These are phyloP conservation scores for Cochlearius cochlearius DNA, from an alignment of 2,113 vertebrate species.

Conservation along the genomic window DNA sequence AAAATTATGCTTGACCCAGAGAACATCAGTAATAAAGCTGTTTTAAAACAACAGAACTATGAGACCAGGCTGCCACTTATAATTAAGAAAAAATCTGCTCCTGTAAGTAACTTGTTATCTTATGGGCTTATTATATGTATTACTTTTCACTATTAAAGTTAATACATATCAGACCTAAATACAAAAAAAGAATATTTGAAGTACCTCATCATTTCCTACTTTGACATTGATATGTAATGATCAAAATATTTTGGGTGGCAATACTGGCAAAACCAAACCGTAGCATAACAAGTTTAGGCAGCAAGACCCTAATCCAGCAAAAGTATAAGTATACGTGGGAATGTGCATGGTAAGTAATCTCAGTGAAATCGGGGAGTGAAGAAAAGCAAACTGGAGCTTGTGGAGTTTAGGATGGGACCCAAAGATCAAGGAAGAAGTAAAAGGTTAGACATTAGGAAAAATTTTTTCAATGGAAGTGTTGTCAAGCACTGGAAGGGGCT, in stretches of 20 bases:
- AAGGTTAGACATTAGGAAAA: not conserved
- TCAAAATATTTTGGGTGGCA: not conserved
- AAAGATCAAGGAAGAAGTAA: not conserved
- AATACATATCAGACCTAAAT: not conserved
- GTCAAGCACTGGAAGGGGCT: too few species aligned
- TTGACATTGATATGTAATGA: not conserved
- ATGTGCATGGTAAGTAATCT: not conserved
- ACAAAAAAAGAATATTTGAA: not conserved
- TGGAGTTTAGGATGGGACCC: not conserved
- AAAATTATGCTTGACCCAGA: slow-evolving; percentile 73
- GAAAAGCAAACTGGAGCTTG: not conserved
- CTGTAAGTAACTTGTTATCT: slow-evolving; percentile 74
- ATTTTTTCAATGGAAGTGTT: too few species aligned
- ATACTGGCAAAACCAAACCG: not conserved
- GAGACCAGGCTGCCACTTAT: slow-evolving; percentile 78
- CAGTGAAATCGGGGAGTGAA: not conserved
- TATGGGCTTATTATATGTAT: not conserved
- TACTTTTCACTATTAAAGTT: not conserved
- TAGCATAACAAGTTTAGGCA: not conserved
- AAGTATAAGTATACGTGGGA: not conserved
- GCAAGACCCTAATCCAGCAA: not conserved
- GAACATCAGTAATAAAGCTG: slow-evolving; percentile 65
- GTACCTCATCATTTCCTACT: not conserved
- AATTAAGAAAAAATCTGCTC: slow-evolving; percentile 59
- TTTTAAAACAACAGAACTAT: slow-evolving; percentile 61